These are phyloP conservation scores for Mareca penelope DNA, from an alignment of 2,797 vertebrate species.

Conservation along the genomic window DNA sequence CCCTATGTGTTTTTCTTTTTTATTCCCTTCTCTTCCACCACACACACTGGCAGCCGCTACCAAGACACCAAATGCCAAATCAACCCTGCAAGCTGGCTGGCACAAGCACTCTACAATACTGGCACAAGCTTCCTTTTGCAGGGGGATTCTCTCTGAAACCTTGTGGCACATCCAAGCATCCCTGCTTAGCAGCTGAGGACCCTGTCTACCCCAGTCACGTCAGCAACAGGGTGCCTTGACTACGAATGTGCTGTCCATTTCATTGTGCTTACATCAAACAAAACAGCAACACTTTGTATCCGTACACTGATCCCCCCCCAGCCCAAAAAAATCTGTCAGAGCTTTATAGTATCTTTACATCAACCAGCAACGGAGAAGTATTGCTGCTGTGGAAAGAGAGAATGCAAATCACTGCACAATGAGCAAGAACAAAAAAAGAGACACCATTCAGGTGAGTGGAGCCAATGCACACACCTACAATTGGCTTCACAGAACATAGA, in stretches of 20 bases:
- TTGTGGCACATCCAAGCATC: conserved; percentile 47
- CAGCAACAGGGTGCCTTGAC: conserved; percentile 31
- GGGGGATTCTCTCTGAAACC: conserved; percentile 55
- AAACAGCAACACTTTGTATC: not conserved
- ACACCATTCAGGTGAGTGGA: not conserved
- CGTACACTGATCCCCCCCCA: fast-evolving
- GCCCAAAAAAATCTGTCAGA: not conserved
- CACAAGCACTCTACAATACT: conserved; percentile 70
- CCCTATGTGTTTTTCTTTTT: conserved; percentile 77
- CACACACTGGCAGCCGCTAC: conserved; percentile 79
- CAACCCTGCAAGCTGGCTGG: conserved; percentile 79
- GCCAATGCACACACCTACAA: not conserved
- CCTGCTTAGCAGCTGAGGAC: conserved; percentile 61
- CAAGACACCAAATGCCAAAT: conserved; percentile 78
- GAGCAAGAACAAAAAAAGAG: not conserved
- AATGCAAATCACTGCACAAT: not conserved
- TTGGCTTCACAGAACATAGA: not conserved
- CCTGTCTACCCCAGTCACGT: not conserved
- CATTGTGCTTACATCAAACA: not conserved
- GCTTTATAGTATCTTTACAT: not conserved
- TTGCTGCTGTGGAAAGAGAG: not conserved
- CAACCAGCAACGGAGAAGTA: not conserved
- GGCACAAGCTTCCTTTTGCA: conserved; percentile 72
- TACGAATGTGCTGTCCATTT: not conserved
- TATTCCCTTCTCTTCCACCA: conserved; percentile 78